phyloP scores from a whole-genome alignment of 2,888 invertebrate species.

The Agrochola circellaris region DNA sequence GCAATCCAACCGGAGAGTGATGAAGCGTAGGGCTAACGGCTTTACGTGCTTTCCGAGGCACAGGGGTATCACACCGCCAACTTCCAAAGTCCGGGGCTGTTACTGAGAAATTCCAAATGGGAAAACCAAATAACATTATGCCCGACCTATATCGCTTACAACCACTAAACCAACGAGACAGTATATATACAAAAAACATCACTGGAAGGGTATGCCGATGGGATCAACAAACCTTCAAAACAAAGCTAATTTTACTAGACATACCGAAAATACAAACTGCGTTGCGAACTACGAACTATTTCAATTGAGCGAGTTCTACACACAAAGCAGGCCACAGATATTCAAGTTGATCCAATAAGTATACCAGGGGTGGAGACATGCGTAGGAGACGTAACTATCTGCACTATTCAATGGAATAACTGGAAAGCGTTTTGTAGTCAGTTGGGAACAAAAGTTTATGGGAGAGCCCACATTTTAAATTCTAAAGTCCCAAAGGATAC shows the following conservation, averaged over 20 bases:
- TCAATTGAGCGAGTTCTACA: conserved; percentile 56
- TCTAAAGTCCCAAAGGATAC: too few relatives aligned
- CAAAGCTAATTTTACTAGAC: not conserved
- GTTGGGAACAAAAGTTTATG: not conserved
- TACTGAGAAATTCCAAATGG: too few relatives aligned
- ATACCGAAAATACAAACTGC: conserved; percentile 10
- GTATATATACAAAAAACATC: not conserved
- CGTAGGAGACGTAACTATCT: conserved; percentile 69
- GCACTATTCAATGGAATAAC: conserved; percentile 76
- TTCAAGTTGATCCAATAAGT: conserved; percentile 53
- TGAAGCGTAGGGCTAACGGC: too few relatives aligned
- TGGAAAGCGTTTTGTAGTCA: conserved; percentile 59
- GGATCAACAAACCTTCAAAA: not conserved
- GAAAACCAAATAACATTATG: not conserved
- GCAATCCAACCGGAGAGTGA: too few relatives aligned
- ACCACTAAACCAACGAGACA: not conserved
- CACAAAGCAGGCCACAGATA: conserved; percentile 55
- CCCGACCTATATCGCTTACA: too few relatives aligned
- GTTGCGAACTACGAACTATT: conserved; percentile 61
- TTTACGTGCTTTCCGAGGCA: too few relatives aligned
- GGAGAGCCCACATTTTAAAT: too few relatives aligned
- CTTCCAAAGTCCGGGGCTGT: too few relatives aligned
- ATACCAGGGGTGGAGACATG: conserved; percentile 24
- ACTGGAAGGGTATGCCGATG: too few relatives aligned
- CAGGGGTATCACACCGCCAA: too few relatives aligned